These are phyloP conservation scores for Clytia hemisphaerica DNA, from an alignment of 30 jellyfish, hydroid and myxozoan genomes.

Conservation along the genomic window DNA sequence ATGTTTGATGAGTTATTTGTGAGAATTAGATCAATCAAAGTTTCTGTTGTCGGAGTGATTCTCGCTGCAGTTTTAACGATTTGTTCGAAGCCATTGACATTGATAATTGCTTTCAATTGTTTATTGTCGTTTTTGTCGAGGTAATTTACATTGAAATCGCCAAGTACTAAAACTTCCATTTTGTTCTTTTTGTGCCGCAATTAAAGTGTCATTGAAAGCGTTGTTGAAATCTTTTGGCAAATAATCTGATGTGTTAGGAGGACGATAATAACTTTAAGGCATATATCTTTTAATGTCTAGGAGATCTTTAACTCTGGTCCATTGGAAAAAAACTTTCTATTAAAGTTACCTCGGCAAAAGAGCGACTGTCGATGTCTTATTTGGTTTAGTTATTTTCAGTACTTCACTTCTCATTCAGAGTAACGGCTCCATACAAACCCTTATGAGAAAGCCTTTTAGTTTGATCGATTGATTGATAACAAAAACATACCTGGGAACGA, in stretches of 20 bases:
- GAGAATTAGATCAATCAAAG: background rate
- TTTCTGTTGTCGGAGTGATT: background rate
- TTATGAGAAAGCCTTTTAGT: no score
- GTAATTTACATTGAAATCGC: background rate
- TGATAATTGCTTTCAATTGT: background rate
- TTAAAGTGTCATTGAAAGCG: background rate
- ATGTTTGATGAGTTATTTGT: background rate
- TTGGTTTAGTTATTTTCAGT: no score
- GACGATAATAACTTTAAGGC: conserved; percentile 4
- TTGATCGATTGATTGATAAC: background rate
- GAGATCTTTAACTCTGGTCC: no score
- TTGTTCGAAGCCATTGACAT: background rate
- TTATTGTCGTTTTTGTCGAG: background rate
- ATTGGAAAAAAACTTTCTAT: no score
- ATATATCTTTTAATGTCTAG: no score
- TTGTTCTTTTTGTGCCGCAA: background rate
- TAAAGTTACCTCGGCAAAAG: no score
- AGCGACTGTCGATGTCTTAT: no score
- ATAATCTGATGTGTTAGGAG: background rate
- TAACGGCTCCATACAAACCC: no score
- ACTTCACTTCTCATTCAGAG: no score
- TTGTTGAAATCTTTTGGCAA: background rate
- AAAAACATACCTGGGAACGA: conserved; percentile 33
- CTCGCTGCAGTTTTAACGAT: background rate
- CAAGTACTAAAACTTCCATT: background rate